Conservation (phyloP, 53 echinoderm and acorn worm genomes). For the Echinometra lucunter region DNA sequence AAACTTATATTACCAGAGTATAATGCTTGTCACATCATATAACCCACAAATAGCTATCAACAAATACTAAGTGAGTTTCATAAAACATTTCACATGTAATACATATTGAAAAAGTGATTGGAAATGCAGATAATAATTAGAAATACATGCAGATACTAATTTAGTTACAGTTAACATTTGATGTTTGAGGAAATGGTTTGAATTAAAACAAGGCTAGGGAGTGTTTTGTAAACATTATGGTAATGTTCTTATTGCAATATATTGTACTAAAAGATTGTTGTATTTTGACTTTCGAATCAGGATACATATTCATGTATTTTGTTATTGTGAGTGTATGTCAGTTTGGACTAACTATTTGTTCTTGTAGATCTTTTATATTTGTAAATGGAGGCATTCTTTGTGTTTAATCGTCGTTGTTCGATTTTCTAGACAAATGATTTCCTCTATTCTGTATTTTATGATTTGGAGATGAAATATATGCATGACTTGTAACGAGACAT, state of each 20-base stretch:
- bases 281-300: conserved; percentile 19
- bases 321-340: neutral
- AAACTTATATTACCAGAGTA: neutral
- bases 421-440: conserved; percentile 26
- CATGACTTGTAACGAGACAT: conserved; percentile 63
- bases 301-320: neutral
- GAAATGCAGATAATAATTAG: too few species aligned
- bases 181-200: neutral
- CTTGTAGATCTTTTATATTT: neutral
- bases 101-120: neutral
- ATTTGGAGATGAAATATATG: conserved; percentile 60
- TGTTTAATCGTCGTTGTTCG: neutral
- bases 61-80: neutral
- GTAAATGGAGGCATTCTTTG: conserved; percentile 21
- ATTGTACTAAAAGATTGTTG: conserved; percentile 34
- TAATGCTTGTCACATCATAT: conserved; percentile 26
- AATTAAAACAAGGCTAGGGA: neutral
- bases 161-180: too few species aligned
- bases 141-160: too few species aligned
- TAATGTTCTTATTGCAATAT: conserved; percentile 1
- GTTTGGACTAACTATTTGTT: neutral
- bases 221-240: neutral
- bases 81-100: too few species aligned
- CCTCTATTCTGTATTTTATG: neutral
- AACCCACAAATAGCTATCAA: neutral